Evolutionary conservation across 2,113 vertebrate genomes (phyloP).

Genomic region (Hydrolagus affinis): DNA sequence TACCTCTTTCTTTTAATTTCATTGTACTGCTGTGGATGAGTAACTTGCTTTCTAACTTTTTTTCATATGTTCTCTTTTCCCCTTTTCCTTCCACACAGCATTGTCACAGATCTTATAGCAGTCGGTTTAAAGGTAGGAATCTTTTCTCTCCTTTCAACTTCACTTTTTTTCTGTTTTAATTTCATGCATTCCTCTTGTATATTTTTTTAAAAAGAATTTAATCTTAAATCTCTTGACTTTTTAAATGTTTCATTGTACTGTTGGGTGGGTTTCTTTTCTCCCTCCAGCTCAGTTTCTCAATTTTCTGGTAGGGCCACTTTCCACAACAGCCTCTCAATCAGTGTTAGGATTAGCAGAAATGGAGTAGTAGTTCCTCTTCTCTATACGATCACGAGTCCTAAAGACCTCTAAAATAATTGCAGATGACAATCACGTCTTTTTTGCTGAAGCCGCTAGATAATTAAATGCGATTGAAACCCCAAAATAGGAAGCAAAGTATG

Average conservation of each 20-base stretch:
- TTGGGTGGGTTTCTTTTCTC: background rate
- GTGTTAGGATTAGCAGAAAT: slow-evolving; percentile 26
- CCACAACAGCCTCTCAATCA: slow-evolving; percentile 24
- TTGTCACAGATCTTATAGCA: slow-evolving; percentile 53
- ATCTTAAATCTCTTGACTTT: slow-evolving; percentile 23
- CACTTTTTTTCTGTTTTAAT: slow-evolving; percentile 37
- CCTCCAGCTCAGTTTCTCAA: background rate
- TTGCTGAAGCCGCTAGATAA: background rate
- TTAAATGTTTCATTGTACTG: slow-evolving; percentile 23
- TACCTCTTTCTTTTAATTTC: slow-evolving; percentile 30
- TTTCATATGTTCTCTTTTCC: slow-evolving; percentile 48
- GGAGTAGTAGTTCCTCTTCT: background rate
- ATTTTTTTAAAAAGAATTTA: slow-evolving; percentile 43
- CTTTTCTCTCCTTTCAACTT: slow-evolving; percentile 46
- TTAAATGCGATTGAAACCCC: background rate
- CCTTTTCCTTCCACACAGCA: slow-evolving; percentile 48
- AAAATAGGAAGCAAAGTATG: slow-evolving; percentile 4
- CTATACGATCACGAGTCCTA: background rate
- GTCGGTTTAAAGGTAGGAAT: slow-evolving; percentile 53
- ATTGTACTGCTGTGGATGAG: slow-evolving; percentile 30
- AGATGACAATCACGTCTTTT: slow-evolving; percentile 6
- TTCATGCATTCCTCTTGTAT: slow-evolving; percentile 41
- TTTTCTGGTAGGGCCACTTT: slow-evolving; percentile 25
- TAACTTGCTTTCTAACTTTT: slow-evolving; percentile 51
- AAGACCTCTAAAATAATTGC: background rate